These are phyloP conservation scores for Planococcus citri DNA, from an alignment of 1,140 invertebrate species.

Conservation along the genomic window DNA sequence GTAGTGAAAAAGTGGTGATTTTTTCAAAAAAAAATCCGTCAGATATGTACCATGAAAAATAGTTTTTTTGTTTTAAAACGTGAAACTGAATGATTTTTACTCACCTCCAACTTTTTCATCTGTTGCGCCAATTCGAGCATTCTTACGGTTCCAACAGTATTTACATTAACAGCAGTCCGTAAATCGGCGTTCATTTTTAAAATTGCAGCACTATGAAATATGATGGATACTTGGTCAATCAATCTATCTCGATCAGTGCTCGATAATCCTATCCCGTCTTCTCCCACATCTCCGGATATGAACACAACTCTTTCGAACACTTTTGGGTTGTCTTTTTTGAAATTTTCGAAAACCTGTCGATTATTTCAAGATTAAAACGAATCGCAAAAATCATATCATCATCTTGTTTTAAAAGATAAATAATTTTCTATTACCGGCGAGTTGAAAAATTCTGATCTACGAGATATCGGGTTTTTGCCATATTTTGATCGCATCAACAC, in stretches of 20 bases:
- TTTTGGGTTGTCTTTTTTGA: slow-evolving; percentile 49
- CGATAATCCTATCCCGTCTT: slow-evolving; percentile 48
- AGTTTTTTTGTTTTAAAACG: too few relatives aligned
- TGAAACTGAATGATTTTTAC: too few relatives aligned
- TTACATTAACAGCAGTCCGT: slow-evolving; percentile 59
- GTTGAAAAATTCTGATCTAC: too few relatives aligned
- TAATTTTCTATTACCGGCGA: too few relatives aligned
- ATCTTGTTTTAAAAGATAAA: too few relatives aligned
- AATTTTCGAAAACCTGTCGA: slow-evolving; percentile 52
- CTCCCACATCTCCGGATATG: slow-evolving; percentile 53
- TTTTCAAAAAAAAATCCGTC: too few relatives aligned
- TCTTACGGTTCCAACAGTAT: slow-evolving; percentile 51
- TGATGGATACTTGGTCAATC: slow-evolving; percentile 49
- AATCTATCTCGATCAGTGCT: slow-evolving; percentile 42
- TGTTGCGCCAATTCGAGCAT: slow-evolving; percentile 49
- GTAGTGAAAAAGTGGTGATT: too few relatives aligned
- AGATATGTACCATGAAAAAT: too few relatives aligned
- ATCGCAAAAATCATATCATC: too few relatives aligned
- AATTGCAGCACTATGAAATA: slow-evolving; percentile 87
- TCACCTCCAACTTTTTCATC: slow-evolving; percentile 48
- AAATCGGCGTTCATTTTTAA: slow-evolving; percentile 57
- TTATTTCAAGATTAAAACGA: slow-evolving; percentile 20
- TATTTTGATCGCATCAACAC: too few relatives aligned
- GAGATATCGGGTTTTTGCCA: too few relatives aligned
- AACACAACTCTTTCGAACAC: slow-evolving; percentile 60